Evolutionary conservation across 2,113 vertebrate species (phyloP).

Genomic region (Galeopterus variegatus): DNA sequence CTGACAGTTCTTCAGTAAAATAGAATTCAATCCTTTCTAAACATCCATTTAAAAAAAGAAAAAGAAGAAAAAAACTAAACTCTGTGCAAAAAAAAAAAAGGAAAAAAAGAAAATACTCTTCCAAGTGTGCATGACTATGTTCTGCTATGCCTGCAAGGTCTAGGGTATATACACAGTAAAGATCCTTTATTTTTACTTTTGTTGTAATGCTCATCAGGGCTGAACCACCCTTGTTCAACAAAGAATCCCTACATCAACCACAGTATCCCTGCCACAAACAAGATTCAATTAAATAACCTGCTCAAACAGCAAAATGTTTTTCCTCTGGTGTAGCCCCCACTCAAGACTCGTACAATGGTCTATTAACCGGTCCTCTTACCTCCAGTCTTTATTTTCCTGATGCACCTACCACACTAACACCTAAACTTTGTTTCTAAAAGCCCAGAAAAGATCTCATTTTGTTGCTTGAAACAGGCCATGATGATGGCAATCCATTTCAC

Average conservation of each 20-base stretch:
- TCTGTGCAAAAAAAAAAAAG: not conserved
- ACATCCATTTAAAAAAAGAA: not conserved
- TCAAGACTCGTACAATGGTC: not conserved
- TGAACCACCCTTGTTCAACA: not conserved
- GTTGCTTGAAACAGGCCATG: not conserved
- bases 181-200: not conserved
- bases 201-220: not conserved
- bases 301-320: slow-evolving; percentile 19
- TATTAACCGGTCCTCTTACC: not conserved
- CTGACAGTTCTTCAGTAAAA: not conserved
- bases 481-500: not conserved
- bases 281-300: not conserved
- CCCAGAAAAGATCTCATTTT: not conserved
- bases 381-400: not conserved
- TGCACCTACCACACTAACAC: not conserved
- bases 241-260: not conserved
- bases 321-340: not conserved
- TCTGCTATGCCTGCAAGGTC: not conserved
- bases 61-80: not conserved
- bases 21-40: slow-evolving; percentile 9
- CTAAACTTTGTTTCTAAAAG: not conserved
- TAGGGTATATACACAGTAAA: not conserved
- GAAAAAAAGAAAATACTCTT: not conserved
- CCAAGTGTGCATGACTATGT: not conserved
- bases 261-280: not conserved